Evolutionary conservation across 2,113 vertebrate genomes (phyloP), one percentile per base, ranked within the genome.

Genomic region (Pithys albifrons): DNA sequence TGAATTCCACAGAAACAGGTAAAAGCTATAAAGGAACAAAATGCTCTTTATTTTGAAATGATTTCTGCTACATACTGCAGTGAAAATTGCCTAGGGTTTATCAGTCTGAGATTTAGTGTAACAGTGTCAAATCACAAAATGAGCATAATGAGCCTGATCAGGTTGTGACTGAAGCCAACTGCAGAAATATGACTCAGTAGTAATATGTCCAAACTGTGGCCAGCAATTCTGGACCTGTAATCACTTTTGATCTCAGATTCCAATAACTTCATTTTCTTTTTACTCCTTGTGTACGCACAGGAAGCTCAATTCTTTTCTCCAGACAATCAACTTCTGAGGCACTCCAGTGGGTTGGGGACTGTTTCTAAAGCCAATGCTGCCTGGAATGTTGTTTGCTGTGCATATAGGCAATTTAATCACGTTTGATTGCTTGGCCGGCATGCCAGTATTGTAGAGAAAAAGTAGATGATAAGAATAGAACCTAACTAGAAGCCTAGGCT

Each of bases 61-160:
- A 82, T 93, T 94, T 91, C 67, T 89, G 66, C 55, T 72, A 35
- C 19, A n/a, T 43, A 58, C 37, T 83, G 71, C 59, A 74, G 81
- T 35, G 78, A 96, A 95, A 96, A 96, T 95, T 89, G 78, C n/a
- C 91, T 58, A 51, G 37, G 49, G 61, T 85, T 85, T 94, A 72
- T 94, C 62, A 85, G 1, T 66, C 66, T 80, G 81, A 69, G 74
- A 83, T 70, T 79, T 64, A 88, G 59, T 54, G 24, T 78, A 91
- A 76, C 13, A 43, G 48, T 43, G 33, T 89, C 54, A 88, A 83
- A 91, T 94, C 49, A 86, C 35, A 54, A 76, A 59, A 73, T 14
- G 41, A 20, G 14, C 41, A 13, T 85, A 83, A 93, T 67, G 43
- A 85, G 73, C 33, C 29, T 89, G 82, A 91, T 88, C 49, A 88